Base-by-base conservation (phyloP, 2,888 invertebrate species). In the Ornithoptera alexandrae region DNA sequence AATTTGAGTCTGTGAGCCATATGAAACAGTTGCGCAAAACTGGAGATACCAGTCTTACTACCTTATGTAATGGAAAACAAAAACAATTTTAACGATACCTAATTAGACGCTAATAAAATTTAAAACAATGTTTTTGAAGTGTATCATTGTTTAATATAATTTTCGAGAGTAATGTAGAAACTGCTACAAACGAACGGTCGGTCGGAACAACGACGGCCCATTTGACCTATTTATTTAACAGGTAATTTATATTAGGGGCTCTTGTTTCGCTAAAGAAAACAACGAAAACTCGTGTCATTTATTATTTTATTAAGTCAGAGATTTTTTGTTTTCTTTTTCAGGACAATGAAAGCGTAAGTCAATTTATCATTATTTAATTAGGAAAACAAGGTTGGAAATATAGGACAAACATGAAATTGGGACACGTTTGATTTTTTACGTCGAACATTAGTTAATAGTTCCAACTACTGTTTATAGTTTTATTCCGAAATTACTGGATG, bases 211-310 rank as follows among this genome's bases (percentile, higher is more conserved):
- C 10, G 57, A 57, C 57, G 15, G 20, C 20, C 57, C 12, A 20
- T 57, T 57, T 57, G 57, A 57, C 20, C 57, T 20, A 57, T 57
- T 57, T 57, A 20, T 57, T 57, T 57, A n/a, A 57, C 57, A 57
- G 57, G 57, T 57, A 57, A 57, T 57, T 57, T 57, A 57, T 57
- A 57, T 57, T 57, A 57, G 57, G 17, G 17, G 50, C 10, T 18
- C 20, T 57, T 57, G 57, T 57, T 57, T 57, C 57, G 57, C 57
- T 57, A 15, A 5, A 57, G 57, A 20, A 57, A 57, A 57, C 57
- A 57, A 18, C 57, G 57, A 57, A 57, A 57, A 18, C 18, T 57
- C 20, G n/a, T 57, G 57, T 20, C 57, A 57, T 57, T 57, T 57
- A 57, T 57, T 57, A 57, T 57, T 57, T 57, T 20, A 57, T 57